phyloP scores from a whole-genome alignment of 2,888 invertebrate species.

The Pelosia muscerda region DNA sequence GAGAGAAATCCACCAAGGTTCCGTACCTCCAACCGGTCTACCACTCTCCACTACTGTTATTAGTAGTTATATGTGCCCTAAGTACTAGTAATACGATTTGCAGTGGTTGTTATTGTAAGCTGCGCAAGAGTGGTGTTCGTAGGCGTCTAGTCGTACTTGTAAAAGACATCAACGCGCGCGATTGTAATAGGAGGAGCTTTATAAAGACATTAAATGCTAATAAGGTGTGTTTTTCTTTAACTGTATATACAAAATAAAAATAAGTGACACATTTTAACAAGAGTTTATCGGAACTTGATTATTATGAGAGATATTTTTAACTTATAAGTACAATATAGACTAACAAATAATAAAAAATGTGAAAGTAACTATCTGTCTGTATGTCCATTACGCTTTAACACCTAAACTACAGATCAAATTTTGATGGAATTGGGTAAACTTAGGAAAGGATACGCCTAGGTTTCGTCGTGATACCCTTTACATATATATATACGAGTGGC shows the following conservation, averaged over 20 bases:
- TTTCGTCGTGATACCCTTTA: too few relatives aligned
- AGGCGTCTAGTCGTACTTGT: constrained; percentile 48
- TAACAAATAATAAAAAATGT: too few relatives aligned
- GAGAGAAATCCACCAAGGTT: constrained; percentile 64
- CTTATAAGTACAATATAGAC: not conserved
- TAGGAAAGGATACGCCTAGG: too few relatives aligned
- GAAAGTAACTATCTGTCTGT: too few relatives aligned
- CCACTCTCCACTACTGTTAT: constrained; percentile 29
- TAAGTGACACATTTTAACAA: not conserved
- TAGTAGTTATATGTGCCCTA: constrained; percentile 29
- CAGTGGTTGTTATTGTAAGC: constrained; percentile 33
- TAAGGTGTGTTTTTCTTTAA: constrained; percentile 25
- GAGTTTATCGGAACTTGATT: not conserved
- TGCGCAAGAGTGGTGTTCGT: constrained; percentile 49
- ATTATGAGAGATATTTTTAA: not conserved
- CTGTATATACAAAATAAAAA: constrained; percentile 27
- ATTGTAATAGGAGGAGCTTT: constrained; percentile 29
- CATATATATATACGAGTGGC: too few relatives aligned
- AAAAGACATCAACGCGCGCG: constrained; percentile 78
- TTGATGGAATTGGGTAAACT: too few relatives aligned
- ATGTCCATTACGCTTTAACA: too few relatives aligned
- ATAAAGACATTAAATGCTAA: constrained; percentile 37
- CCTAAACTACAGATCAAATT: too few relatives aligned
- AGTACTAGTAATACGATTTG: constrained; percentile 46
- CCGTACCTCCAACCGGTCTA: constrained; percentile 50